A percentile compares a stretch with the other conserved stretches of the same genome.
Conservation (phyloP, 2,113 vertebrate genomes). For the Poeciliopsis occidentalis region DNA sequence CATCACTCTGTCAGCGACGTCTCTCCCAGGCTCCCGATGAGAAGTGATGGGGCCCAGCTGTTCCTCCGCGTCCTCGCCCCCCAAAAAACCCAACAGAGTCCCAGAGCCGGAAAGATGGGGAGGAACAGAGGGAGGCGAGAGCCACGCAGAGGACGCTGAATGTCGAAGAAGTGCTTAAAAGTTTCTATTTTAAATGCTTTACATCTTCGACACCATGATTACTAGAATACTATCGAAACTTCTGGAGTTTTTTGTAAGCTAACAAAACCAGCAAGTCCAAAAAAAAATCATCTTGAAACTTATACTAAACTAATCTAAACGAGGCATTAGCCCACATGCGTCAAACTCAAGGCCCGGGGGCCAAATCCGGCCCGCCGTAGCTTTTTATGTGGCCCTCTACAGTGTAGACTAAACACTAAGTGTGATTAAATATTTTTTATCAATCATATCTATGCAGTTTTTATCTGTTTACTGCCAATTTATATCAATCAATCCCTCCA, state of each 20-base stretch:
- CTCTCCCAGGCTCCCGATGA: conserved; percentile 92
- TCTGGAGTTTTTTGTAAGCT: background rate
- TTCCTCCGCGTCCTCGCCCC: conserved; percentile 80
- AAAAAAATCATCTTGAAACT: background rate
- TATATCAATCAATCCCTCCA: too few species aligned
- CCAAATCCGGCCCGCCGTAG: too few species aligned
- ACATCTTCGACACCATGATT: background rate
- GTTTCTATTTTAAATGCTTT: background rate
- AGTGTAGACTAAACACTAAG: too few species aligned
- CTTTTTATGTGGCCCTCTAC: too few species aligned
- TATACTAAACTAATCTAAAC: background rate
- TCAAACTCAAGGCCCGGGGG: too few species aligned
- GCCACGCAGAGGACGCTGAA: conserved; percentile 22
- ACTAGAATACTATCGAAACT: background rate
- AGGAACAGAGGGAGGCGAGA: conserved; percentile 2
- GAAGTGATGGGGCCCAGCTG: conserved; percentile 98
- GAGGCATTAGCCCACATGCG: background rate
- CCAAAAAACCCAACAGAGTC: conserved; percentile 39
- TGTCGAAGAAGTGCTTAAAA: conserved; percentile 11
- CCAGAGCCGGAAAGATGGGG: conserved; percentile 6
- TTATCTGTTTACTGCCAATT: too few species aligned
- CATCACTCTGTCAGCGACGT: conserved; percentile 97
- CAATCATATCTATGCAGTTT: too few species aligned
- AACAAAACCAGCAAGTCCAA: too few species aligned
- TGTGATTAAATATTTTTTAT: too few species aligned